These are phyloP conservation scores for Meteorus colon DNA, from an alignment of 2,888 invertebrate genomes.

Conservation along the genomic window DNA sequence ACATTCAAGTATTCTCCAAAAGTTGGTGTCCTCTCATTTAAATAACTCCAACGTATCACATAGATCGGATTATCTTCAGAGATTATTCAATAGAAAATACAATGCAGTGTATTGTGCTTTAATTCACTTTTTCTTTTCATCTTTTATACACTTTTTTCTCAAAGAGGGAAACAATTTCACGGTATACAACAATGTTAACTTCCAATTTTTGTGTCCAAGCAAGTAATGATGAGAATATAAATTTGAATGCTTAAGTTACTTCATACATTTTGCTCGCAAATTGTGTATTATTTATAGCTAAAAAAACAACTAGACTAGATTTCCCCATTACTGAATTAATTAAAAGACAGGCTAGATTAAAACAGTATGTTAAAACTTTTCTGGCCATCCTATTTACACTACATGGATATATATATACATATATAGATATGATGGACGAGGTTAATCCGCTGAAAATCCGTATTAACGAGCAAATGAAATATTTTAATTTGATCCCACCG, in stretches of 20 bases:
- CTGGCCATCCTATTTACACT: slow-evolving; percentile 5
- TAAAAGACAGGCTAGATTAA: background rate
- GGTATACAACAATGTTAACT: too few relatives aligned
- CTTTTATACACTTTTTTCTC: background rate
- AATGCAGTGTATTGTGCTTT: background rate
- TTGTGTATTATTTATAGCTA: background rate
- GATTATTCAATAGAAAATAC: background rate
- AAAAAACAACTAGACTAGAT: background rate
- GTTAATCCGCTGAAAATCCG: slow-evolving; percentile 20
- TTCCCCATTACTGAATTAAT: background rate
- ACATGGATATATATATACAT: background rate
- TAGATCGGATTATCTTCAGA: background rate
- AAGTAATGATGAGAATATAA: too few relatives aligned
- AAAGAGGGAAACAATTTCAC: too few relatives aligned
- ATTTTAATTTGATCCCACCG: background rate
- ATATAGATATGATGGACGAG: background rate
- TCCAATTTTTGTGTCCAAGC: too few relatives aligned
- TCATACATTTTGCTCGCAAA: too few relatives aligned
- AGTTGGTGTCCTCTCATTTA: background rate
- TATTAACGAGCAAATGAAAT: background rate
- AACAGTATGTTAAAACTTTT: slow-evolving; percentile 6
- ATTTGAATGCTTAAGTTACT: too few relatives aligned
- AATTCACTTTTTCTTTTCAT: background rate
- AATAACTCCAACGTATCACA: background rate
- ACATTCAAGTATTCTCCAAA: background rate